Evolutionary conservation across 1,140 invertebrate genomes (phyloP).

Genomic region (Saxidomus purpurata): DNA sequence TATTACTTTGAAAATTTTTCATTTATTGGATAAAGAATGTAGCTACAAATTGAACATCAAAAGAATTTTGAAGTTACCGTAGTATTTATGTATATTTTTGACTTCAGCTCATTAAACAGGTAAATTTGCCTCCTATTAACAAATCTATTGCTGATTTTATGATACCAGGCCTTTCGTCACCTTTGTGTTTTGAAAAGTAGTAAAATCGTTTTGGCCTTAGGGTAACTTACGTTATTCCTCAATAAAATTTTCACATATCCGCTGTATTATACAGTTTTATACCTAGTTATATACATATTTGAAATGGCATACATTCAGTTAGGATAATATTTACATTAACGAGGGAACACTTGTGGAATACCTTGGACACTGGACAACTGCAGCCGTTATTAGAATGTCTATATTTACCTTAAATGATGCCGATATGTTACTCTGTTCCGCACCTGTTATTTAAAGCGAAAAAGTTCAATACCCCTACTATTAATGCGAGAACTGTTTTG

Average conservation of each 20-base stretch:
- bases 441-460: not conserved
- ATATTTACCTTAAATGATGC: not conserved
- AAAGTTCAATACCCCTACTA: not conserved
- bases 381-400: not conserved
- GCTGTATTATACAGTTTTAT: not conserved
- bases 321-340: conserved; percentile 26
- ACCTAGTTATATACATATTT: conserved; percentile 21
- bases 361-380: conserved; percentile 17
- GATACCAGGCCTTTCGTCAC: not conserved
- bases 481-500: conserved; percentile 2
- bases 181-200: not conserved
- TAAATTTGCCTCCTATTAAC: not conserved
- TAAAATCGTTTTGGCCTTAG: not conserved
- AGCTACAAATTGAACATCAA: not conserved
- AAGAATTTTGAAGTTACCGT: not conserved
- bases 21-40: not conserved
- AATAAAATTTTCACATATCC: conserved; percentile 20
- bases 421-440: not conserved
- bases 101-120: not conserved
- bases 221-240: not conserved
- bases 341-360: conserved; percentile 11
- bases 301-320: not conserved
- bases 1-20: not conserved
- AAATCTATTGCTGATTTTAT: not conserved
- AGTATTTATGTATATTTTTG: not conserved